Conservation (phyloP, 2,888 invertebrate species). For the Cordilura impudica region DNA sequence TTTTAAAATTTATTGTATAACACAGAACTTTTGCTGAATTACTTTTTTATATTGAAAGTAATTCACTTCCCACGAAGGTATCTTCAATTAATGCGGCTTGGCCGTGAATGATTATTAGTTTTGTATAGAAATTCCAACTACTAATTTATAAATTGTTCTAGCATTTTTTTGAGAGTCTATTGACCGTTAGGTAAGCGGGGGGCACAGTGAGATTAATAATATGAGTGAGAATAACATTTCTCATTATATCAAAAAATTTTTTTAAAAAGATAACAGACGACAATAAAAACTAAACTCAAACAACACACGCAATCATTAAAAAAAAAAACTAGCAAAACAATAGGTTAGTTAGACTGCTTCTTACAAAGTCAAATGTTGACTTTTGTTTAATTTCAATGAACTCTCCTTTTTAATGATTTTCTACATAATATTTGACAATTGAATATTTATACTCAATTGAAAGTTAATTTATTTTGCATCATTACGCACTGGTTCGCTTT, state of each 20-base stretch:
- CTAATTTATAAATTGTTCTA: not conserved
- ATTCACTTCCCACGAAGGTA: not conserved
- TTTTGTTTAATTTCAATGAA: too few species aligned
- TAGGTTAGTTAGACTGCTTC: too few species aligned
- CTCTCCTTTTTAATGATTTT: too few species aligned
- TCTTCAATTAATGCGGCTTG: not conserved
- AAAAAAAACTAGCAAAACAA: not conserved
- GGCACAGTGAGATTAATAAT: not conserved
- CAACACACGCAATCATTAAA: not conserved
- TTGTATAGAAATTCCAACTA: not conserved
- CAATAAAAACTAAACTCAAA: not conserved
- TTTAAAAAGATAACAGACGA: not conserved
- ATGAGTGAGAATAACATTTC: not conserved
- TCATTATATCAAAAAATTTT: not conserved
- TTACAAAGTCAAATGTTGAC: too few species aligned
- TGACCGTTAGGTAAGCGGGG: not conserved
- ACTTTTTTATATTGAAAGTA: not conserved
- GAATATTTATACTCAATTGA: too few species aligned
- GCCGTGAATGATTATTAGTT: conserved; percentile 9
- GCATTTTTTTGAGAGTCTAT: not conserved
- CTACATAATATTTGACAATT: too few species aligned
- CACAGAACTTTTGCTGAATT: not conserved
- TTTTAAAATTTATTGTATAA: not conserved
- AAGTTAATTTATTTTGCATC: too few species aligned
- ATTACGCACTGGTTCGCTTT: too few species aligned